phyloP scores from a whole-genome alignment of 2,113 vertebrate genomes.

The Oriolus oriolus region DNA sequence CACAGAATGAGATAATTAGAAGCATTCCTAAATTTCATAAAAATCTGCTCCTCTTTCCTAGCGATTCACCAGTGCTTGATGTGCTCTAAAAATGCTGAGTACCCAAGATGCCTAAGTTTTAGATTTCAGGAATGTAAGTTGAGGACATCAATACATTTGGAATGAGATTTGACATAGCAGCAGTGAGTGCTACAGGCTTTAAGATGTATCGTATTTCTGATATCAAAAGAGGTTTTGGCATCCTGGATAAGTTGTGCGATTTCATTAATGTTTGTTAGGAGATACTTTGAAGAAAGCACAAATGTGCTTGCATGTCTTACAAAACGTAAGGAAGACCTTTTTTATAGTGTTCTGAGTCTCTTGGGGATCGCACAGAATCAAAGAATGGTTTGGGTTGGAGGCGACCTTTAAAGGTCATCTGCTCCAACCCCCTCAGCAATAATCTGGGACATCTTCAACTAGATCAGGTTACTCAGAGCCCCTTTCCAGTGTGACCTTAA shows the following conservation, averaged over 20 bases:
- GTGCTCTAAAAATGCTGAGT: conserved; percentile 10
- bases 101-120: not conserved
- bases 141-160: not conserved
- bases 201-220: not conserved
- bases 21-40: not conserved
- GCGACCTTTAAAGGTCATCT: not conserved
- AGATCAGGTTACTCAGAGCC: not conserved
- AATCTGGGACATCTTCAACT: not conserved
- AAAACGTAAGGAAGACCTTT: not conserved
- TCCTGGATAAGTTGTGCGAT: not conserved
- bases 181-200: not conserved
- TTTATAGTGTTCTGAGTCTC: not conserved
- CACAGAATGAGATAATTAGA: not conserved
- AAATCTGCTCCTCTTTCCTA: not conserved
- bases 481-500: not conserved
- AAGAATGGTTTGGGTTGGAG: not conserved
- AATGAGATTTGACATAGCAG: not conserved
- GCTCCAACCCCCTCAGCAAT: not conserved
- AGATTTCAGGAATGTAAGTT: not conserved
- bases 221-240: not conserved
- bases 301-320: not conserved
- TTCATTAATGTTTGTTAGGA: not conserved
- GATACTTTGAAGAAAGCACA: not conserved
- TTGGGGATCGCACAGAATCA: not conserved
- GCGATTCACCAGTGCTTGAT: not conserved